These are phyloP conservation scores for Alviniconcha strummeri DNA, from an alignment of 2,888 invertebrate species.

Conservation along the genomic window DNA sequence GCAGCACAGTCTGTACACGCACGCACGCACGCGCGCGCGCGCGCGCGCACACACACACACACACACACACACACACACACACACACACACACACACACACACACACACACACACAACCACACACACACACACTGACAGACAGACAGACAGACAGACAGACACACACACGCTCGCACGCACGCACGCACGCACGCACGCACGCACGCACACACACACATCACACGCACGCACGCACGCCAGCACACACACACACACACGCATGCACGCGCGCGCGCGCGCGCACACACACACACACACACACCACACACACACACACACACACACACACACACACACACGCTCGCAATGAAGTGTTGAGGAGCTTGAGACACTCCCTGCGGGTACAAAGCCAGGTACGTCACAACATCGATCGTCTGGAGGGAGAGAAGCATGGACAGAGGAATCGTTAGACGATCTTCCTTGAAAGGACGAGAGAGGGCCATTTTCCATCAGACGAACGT, in stretches of 20 bases:
- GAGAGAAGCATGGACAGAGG: too few relatives aligned
- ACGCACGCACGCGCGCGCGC: too few relatives aligned
- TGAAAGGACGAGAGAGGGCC: too few relatives aligned
- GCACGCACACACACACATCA: not conserved
- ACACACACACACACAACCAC: not conserved
- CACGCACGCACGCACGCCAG: not conserved
- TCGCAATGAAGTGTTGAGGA: not conserved
- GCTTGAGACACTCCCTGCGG: too few relatives aligned
- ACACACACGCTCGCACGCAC: slow-evolving; percentile 7
- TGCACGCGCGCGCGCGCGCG: too few relatives aligned
- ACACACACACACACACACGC: not conserved
- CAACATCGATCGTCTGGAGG: too few relatives aligned
- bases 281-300: slow-evolving; percentile 9
- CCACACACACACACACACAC: slow-evolving; percentile 10
- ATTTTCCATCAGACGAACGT: too few relatives aligned
- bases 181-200: slow-evolving; percentile 7
- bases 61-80: not conserved
- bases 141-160: not conserved
- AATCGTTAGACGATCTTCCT: too few relatives aligned
- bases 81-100: not conserved
- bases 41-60: not conserved
- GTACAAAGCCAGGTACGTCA: too few relatives aligned
- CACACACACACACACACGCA: not conserved
- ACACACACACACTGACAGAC: not conserved
- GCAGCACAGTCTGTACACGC: not conserved